Evolutionary conservation across 2,888 invertebrate species (phyloP), one percentile per base, ranked within the genome.

Genomic region (Malthinus flaveolus): DNA sequence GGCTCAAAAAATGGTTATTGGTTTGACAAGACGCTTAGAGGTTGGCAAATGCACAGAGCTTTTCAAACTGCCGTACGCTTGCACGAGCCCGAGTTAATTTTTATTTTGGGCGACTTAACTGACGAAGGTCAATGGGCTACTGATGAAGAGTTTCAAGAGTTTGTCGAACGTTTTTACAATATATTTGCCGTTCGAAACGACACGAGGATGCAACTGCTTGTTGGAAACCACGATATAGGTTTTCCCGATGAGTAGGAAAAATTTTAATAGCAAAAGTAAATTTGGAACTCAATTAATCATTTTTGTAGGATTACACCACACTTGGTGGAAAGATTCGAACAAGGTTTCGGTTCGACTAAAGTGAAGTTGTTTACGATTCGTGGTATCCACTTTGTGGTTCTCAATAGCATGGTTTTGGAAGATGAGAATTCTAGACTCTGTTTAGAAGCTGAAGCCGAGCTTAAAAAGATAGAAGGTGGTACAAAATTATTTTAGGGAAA

Each of bases 191-290:
- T 89, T 4, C 89, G 93, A 4, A 78, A 84, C 32, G 80, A 80
- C 5, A 88, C 87, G 0, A 79, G 85, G 54, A 78, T 92, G 63
- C 88, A 90, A 75, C 85, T 90, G 45, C 86, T 93, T n/a, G 92
- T 89, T 45, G 98, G 98, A 8, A 99, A 99, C 81, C 98, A 99
- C 81, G 98, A 99, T 75, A 89, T 98, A 70, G 98, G 98, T 57
- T 98, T 96, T 78, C 98, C 99, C 81, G 95, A 97, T 79, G 87
- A 87, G 93, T 92, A 80, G 76, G 75, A 33, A 31, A 71, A 74
- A 62, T 77, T 77, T 62, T 67, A 71, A 4, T 23, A 2, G 23
- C 23, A 23, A 23, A 23, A 23, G 23, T 23, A 3, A 23, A 23
- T 23, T 23, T 23, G 5, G 5, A 23, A 23, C 2, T 23, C 5